Evolutionary conservation across 92 coral and sea anemone species (phyloP).

Genomic region (Heteractis magnifica): DNA sequence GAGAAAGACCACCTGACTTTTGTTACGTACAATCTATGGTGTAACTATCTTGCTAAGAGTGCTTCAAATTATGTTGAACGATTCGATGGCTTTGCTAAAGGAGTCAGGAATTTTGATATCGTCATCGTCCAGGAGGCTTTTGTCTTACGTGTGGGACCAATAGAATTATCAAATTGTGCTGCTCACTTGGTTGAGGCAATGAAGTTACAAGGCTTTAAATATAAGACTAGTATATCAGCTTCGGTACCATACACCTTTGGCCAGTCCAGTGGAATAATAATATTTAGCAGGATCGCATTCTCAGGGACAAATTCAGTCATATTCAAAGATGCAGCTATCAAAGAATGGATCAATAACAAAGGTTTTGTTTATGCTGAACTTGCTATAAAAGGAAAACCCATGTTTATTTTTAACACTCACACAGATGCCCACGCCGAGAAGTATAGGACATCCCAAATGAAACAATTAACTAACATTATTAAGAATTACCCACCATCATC

Average conservation of each 20-base stretch:
- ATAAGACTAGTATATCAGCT: slow-evolving; percentile 44
- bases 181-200: slow-evolving; percentile 46
- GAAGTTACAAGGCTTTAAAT: slow-evolving; percentile 58
- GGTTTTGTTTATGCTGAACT: slow-evolving; percentile 70
- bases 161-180: slow-evolving; percentile 57
- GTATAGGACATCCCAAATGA: slow-evolving; percentile 49
- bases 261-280: slow-evolving; percentile 62
- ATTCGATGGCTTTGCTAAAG: slow-evolving; percentile 57
- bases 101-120: slow-evolving; percentile 58
- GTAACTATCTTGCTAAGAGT: slow-evolving; percentile 33
- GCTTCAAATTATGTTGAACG: slow-evolving; percentile 41
- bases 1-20: slow-evolving; percentile 30
- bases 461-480: slow-evolving; percentile 36
- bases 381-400: slow-evolving; percentile 11
- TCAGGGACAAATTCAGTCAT: slow-evolving; percentile 28
- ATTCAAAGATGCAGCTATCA: slow-evolving; percentile 31
- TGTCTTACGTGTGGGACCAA: slow-evolving; percentile 57
- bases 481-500: slow-evolving; percentile 27
- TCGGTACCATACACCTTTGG: slow-evolving; percentile 60
- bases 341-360: slow-evolving; percentile 47
- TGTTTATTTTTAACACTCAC: slow-evolving; percentile 61
- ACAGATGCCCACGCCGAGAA: slow-evolving; percentile 53
- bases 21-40: slow-evolving; percentile 72
- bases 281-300: slow-evolving; percentile 69
- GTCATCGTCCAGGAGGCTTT: slow-evolving; percentile 71